Conservation (phyloP, 2,797 vertebrate species). For the Serranus cabrilla region DNA sequence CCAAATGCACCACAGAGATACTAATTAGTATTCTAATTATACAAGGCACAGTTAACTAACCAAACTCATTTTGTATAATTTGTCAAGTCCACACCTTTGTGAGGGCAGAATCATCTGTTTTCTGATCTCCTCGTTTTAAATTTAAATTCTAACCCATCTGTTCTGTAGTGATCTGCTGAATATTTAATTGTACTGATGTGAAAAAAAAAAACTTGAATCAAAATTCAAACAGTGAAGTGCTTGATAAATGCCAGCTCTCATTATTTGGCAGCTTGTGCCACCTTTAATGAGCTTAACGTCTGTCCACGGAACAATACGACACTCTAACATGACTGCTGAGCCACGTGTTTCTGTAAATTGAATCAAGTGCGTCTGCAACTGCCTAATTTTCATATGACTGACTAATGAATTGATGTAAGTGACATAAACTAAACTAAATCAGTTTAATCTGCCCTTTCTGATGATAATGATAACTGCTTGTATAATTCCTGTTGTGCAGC, state of each 20-base stretch:
- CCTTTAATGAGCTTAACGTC: conserved; percentile 63
- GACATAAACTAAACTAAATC: conserved; percentile 47
- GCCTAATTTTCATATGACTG: conserved; percentile 61
- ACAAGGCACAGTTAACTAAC: background rate
- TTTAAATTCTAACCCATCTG: background rate
- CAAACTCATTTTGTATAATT: background rate
- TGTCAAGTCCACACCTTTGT: background rate
- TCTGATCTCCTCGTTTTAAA: conserved; percentile 11
- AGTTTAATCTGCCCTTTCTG: conserved; percentile 44
- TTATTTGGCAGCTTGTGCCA: conserved; percentile 50
- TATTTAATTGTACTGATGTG: conserved; percentile 9
- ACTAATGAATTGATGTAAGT: conserved; percentile 60
- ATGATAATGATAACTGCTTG: conserved; percentile 36
- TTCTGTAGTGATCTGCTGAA: conserved; percentile 19
- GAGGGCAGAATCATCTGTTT: background rate
- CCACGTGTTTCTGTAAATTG: conserved; percentile 53
- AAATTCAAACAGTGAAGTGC: conserved; percentile 53
- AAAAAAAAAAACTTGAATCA: conserved; percentile 35
- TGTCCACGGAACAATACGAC: conserved; percentile 47
- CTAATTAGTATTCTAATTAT: background rate
- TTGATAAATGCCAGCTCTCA: conserved; percentile 70
- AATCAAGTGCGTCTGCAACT: conserved; percentile 63
- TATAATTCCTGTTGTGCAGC: background rate
- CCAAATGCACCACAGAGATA: background rate
- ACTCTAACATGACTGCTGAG: conserved; percentile 47